Evolutionary conservation across 2,888 invertebrate genomes (phyloP).

Genomic region (Thymelicus lineola): DNA sequence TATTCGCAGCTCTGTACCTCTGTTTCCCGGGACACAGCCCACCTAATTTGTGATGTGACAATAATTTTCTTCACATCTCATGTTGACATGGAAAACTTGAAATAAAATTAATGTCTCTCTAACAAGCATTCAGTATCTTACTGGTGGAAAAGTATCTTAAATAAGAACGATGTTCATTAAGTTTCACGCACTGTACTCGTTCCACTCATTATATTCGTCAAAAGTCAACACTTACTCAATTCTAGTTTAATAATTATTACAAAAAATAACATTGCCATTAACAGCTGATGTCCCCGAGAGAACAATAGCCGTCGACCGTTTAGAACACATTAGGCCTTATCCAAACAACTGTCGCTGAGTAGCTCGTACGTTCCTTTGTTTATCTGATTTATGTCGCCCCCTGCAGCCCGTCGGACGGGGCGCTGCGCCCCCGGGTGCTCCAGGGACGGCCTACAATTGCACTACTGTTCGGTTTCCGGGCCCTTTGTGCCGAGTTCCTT

Average conservation of each 20-base stretch:
- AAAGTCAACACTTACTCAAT: neutral
- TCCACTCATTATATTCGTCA: too few relatives aligned
- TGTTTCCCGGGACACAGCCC: too few relatives aligned
- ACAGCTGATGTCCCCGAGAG: conserved; percentile 13
- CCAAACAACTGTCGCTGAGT: conserved; percentile 28
- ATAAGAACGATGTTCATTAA: too few relatives aligned
- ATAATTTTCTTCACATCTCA: too few relatives aligned
- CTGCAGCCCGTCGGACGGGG: conserved; percentile 40
- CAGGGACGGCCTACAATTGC: conserved; percentile 31
- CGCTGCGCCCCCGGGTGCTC: neutral
- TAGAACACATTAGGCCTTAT: conserved; percentile 29
- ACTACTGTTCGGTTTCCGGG: conserved; percentile 69
- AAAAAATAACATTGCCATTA: neutral
- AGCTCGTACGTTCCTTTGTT: conserved; percentile 41
- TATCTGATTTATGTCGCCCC: conserved; percentile 58
- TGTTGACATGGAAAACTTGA: too few relatives aligned
- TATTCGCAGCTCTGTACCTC: too few relatives aligned
- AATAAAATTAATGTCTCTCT: too few relatives aligned
- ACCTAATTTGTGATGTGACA: too few relatives aligned
- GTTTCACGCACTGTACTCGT: too few relatives aligned
- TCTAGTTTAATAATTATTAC: neutral
- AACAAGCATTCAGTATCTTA: too few relatives aligned
- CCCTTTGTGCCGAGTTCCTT: conserved; percentile 48
- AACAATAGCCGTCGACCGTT: conserved; percentile 23
- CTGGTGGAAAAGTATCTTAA: too few relatives aligned